Base-by-base conservation (phyloP, 2,888 invertebrate genomes). In the Parnassius orleans region DNA sequence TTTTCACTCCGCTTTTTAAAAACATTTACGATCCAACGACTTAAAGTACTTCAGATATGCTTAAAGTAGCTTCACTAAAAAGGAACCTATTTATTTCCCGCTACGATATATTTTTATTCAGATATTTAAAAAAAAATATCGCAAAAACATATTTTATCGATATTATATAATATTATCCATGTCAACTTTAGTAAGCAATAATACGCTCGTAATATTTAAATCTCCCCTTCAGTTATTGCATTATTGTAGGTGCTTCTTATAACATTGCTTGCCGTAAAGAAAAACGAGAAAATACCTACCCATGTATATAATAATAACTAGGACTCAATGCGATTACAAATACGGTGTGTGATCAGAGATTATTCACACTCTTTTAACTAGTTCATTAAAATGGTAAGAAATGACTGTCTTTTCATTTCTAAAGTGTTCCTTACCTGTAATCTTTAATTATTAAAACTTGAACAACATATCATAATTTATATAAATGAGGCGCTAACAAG, bases 191-290 rank as follows among this genome's bases (percentile, higher is more conserved):
- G 57, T n/a, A 51, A 57, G 43, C 51, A 57, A 57, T 57, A 57
- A 57, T 12, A 42, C 63, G 63, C 66, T 73, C 76, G 81, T 83
- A 75, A 78, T 80, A 84, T 83, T 82, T 76, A 82, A 81, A 84
- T 81, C 66, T 50, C 58, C 64, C 53, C 10, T 43, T 15, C 70
- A 75, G 75, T 75, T 76, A 70, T 70, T 73, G 75, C 74, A 75
- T 75, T 76, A 69, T 70, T 74, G 75, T 73, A 78, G 67, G 69
- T 71, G 68, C 68, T 67, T 73, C 78, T 77, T 75, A 72, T 72
- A 65, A 68, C 71, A 71, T 68, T 67, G 54, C 66, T 66, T 67
- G 1, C 7, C 69, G 70, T 62, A 47, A 68, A 66, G 70, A 70
- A 64, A 69, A 68, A 33, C 5, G 53, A 67, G 65, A 12, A 12